phyloP scores from a whole-genome alignment of 2,113 vertebrate species.

The Triplophysa siluroides region DNA sequence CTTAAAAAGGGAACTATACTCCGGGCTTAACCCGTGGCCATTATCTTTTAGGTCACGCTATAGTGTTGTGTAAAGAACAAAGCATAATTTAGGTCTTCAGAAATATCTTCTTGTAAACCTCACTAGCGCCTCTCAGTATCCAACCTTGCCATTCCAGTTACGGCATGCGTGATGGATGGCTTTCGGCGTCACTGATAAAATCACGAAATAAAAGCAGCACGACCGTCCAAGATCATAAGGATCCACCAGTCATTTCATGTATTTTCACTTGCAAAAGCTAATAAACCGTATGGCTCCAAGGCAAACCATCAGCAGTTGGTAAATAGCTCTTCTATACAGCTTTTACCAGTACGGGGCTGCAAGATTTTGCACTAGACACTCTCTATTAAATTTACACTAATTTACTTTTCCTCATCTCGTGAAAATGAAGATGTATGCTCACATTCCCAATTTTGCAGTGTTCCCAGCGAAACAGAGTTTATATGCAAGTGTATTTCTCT shows the following conservation, averaged over 20 bases:
- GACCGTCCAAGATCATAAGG: background rate
- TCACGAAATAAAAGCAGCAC: background rate
- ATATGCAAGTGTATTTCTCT: background rate
- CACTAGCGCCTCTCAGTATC: too few species aligned
- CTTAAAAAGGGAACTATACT: too few species aligned
- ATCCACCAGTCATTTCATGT: background rate
- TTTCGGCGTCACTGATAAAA: too few species aligned
- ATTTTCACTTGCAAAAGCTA: background rate
- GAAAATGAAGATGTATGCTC: background rate
- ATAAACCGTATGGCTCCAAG: background rate
- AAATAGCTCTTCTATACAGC: background rate
- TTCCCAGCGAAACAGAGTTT: conserved; percentile 12
- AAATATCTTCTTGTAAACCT: too few species aligned
- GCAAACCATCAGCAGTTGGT: conserved; percentile 7
- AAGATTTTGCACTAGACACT: conserved; percentile 1
- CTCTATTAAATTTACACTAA: background rate
- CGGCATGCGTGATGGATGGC: too few species aligned
- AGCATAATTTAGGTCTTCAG: too few species aligned
- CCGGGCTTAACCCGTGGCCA: too few species aligned
- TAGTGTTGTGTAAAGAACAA: too few species aligned
- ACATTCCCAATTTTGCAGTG: background rate
- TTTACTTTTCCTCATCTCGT: background rate
- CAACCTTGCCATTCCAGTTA: too few species aligned
- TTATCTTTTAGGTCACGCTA: too few species aligned
- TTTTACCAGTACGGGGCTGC: background rate